Conservation (phyloP, 2,888 invertebrate genomes). For the Phengaris alcon region DNA sequence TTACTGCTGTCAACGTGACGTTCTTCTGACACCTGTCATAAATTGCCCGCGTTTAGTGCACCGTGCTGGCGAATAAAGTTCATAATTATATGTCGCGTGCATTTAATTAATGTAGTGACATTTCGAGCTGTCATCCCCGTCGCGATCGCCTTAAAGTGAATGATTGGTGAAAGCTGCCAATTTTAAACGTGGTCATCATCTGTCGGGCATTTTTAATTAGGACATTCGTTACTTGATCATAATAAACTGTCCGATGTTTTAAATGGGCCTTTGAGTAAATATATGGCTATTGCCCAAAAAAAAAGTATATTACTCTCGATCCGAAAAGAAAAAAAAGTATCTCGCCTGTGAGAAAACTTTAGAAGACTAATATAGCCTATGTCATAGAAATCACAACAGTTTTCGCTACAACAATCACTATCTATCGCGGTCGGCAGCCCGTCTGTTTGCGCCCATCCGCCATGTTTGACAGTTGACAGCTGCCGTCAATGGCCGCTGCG, state of each 20-base stretch:
- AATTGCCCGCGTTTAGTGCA: constrained; percentile 34
- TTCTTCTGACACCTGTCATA: constrained; percentile 35
- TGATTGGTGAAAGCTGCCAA: constrained; percentile 8
- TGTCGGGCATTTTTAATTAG: not conserved
- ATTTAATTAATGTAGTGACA: constrained; percentile 13
- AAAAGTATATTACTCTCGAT: too few species aligned
- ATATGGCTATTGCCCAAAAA: too few species aligned
- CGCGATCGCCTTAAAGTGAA: constrained; percentile 10
- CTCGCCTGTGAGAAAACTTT: too few species aligned
- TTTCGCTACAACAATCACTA: constrained; percentile 2
- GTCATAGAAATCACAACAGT: constrained; percentile 4
- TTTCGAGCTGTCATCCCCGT: not conserved
- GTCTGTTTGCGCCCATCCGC: constrained; percentile 11
- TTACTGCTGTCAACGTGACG: constrained; percentile 36
- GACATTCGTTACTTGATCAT: not conserved
- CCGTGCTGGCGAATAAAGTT: not conserved
- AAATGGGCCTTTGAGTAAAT: too few species aligned
- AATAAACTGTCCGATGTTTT: not conserved
- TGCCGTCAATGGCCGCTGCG: not conserved
- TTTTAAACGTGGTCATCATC: not conserved
- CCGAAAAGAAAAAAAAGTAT: too few species aligned
- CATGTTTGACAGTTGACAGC: constrained; percentile 1
- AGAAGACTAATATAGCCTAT: not conserved
- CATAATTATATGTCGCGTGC: not conserved
- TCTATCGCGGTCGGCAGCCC: not conserved